Percentiles rank a stretch among this genome's conserved stretches.
Conservation (phyloP, 2,888 invertebrate species). For the Andrena dorsata region DNA sequence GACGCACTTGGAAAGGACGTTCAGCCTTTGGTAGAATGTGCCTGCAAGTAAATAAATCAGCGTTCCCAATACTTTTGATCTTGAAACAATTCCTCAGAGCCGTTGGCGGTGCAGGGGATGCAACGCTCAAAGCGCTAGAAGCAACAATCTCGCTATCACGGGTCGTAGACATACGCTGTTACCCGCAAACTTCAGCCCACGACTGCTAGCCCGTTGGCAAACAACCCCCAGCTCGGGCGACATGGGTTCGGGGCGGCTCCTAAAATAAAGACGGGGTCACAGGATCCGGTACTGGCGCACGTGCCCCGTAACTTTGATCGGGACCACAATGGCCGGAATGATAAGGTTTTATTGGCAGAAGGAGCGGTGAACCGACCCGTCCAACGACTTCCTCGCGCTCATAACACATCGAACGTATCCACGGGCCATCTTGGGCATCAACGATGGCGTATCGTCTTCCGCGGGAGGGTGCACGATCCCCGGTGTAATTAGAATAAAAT, state of each 20-base stretch:
- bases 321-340: constrained; percentile 30
- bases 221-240: constrained; percentile 4
- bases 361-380: constrained; percentile 26
- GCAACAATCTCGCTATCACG: constrained; percentile 14
- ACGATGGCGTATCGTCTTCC: background rate
- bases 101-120: background rate
- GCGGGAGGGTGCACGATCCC: background rate
- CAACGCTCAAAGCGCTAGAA: background rate
- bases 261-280: constrained; percentile 46
- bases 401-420: constrained; percentile 44
- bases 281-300: constrained; percentile 31
- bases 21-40: background rate
- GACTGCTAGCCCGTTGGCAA: constrained; percentile 19
- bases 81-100: background rate
- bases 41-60: background rate
- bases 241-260: background rate
- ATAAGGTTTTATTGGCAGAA: constrained; percentile 52
- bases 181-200: constrained; percentile 2
- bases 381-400: constrained; percentile 21
- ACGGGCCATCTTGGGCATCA: constrained; percentile 1
- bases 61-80: no score
- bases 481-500: constrained; percentile 53
- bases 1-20: no score
- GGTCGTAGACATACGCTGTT: background rate
- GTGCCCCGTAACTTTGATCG: constrained; percentile 35